These are phyloP conservation scores for Turritopsis dohrnii DNA, from an alignment of 30 jellyfish, hydroid and myxozoan species.

Conservation along the genomic window DNA sequence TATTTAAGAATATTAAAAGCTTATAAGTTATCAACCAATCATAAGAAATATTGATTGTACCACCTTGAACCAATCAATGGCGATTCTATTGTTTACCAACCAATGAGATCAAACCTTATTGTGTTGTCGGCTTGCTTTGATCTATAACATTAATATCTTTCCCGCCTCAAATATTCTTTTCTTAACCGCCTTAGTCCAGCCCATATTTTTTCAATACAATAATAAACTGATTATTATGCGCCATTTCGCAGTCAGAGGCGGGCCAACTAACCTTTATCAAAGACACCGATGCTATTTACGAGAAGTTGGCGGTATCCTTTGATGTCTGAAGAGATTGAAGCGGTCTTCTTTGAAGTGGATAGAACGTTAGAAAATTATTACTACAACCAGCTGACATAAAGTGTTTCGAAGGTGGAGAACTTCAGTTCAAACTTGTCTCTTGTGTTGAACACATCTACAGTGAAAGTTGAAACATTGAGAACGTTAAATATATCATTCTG, in stretches of 20 bases:
- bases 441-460: constrained; percentile 13
- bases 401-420: constrained; percentile 66
- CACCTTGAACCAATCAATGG: constrained; percentile 55
- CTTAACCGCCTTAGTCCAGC: constrained; percentile 99
- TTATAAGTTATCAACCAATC: constrained; percentile 30
- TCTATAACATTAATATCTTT: constrained; percentile 93
- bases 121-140: constrained; percentile 92
- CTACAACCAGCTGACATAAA: constrained; percentile 93
- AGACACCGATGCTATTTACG: constrained; percentile 97
- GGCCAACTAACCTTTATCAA: constrained; percentile 89
- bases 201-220: constrained; percentile 85
- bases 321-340: constrained; percentile 94
- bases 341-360: constrained; percentile 95
- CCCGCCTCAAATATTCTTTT: constrained; percentile 97
- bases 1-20: constrained; percentile 10
- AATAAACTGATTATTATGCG: constrained; percentile 97
- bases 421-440: constrained; percentile 42
- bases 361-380: constrained; percentile 43
- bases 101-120: constrained; percentile 51
- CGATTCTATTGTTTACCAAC: constrained; percentile 36
- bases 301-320: constrained; percentile 96
- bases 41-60: constrained; percentile 10
- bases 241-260: constrained; percentile 99
- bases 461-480: not conserved
- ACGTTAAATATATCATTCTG: constrained; percentile 3